Percentiles rank a stretch among this genome's conserved stretches.
Evolutionary conservation across 2,113 vertebrate genomes (phyloP).

Genomic region (Nicator chloris): DNA sequence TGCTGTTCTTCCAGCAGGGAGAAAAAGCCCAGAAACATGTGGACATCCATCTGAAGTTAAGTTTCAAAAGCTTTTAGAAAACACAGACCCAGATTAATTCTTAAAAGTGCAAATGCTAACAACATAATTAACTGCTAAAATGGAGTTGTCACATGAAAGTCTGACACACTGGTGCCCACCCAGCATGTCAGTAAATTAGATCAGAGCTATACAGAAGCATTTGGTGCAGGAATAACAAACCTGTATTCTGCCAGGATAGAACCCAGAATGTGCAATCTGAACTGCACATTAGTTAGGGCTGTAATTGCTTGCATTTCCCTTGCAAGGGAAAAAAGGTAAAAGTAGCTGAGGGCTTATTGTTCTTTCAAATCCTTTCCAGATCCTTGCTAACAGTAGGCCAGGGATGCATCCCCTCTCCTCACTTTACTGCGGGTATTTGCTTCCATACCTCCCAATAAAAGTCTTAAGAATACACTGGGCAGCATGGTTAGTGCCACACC

Average conservation of each 20-base stretch:
- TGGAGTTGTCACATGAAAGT: rapidly evolving
- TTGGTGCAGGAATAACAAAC: background rate
- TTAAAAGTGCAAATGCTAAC: background rate
- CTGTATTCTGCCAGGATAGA: background rate
- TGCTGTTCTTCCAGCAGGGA: background rate
- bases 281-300: background rate
- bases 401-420: background rate
- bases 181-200: background rate
- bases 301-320: background rate
- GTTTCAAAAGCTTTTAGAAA: background rate
- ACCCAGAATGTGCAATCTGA: background rate
- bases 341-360: background rate
- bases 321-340: background rate
- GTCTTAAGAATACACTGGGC: background rate
- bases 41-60: background rate
- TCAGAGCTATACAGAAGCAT: background rate
- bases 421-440: background rate
- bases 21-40: background rate
- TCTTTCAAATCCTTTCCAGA: background rate
- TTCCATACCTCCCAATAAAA: background rate
- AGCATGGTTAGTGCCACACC: background rate
- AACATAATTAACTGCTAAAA: background rate
- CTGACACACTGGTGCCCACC: background rate
- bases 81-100: background rate
- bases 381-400: background rate